Conservation (phyloP, 2,113 vertebrate species). For the Choloepus hoffmanni region DNA sequence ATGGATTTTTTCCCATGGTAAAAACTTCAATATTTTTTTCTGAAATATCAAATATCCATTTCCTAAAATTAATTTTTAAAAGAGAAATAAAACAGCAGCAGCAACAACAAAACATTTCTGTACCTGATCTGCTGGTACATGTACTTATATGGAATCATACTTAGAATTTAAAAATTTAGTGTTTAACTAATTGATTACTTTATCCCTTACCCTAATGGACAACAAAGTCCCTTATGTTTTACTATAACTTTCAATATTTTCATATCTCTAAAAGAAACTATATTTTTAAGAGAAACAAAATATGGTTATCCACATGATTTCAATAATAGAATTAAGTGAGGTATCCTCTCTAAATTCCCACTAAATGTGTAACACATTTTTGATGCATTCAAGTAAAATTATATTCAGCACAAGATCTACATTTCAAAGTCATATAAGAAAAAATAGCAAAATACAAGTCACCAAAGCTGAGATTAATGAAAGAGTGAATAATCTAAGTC, state of each 20-base stretch:
- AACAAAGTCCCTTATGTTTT: neutral
- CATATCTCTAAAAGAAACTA: neutral
- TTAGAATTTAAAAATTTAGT: neutral
- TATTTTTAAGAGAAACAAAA: neutral
- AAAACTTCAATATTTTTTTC: neutral
- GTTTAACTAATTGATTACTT: neutral
- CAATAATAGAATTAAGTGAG: neutral
- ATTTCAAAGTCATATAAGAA: neutral
- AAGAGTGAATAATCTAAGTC: slow-evolving; percentile 30
- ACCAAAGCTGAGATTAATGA: neutral
- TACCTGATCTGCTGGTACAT: neutral
- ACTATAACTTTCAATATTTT: neutral
- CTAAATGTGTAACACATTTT: neutral
- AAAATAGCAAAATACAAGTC: neutral
- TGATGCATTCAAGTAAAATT: neutral
- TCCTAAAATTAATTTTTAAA: neutral
- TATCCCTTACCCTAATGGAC: neutral
- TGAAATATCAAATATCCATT: neutral
- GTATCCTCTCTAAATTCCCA: too few species aligned
- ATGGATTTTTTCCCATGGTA: neutral
- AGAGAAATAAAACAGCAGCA: too few species aligned
- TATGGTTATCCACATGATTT: neutral
- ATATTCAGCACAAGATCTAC: neutral
- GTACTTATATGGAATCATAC: neutral
- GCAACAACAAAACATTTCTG: neutral